phyloP scores from a whole-genome alignment of 2,113 vertebrate species.

The Nannospalax galili region DNA sequence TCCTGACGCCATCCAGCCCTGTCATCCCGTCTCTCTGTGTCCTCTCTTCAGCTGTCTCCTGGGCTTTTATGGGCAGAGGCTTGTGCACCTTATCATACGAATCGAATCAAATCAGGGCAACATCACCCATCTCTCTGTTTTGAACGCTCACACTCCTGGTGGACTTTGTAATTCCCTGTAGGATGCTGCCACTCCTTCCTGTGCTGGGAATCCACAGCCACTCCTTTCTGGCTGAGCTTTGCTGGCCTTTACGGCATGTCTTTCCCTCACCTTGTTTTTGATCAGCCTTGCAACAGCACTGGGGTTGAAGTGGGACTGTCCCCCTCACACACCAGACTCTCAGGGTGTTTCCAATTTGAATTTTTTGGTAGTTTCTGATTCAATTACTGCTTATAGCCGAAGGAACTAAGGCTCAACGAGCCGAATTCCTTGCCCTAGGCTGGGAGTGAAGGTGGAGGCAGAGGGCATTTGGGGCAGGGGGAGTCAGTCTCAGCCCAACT shows the following conservation, averaged over 20 bases:
- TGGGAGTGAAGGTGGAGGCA: too few relatives aligned
- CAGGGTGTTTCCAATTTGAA: not conserved
- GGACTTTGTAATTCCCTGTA: rapidly evolving
- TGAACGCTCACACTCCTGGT: rapidly evolving
- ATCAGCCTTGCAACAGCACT: too few relatives aligned
- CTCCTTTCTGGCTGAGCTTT: not conserved
- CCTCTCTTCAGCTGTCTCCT: not conserved
- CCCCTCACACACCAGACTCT: not conserved
- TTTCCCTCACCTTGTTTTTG: not conserved
- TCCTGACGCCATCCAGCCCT: not conserved
- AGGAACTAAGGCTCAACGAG: not conserved
- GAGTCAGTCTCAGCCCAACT: not conserved
- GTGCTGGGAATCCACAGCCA: not conserved
- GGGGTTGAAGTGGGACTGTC: not conserved
- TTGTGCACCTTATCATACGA: rapidly evolving
- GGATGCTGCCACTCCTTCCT: not conserved
- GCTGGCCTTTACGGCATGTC: rapidly evolving
- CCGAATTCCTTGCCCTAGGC: not conserved
- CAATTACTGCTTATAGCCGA: not conserved
- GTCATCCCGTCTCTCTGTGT: too few relatives aligned
- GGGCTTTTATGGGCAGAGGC: not conserved
- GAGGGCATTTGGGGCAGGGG: not conserved
- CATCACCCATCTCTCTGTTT: not conserved
- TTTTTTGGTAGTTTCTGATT: not conserved
- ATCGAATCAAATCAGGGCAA: not conserved